Percentiles rank a stretch among this genome's conserved stretches.
Evolutionary conservation across 1,140 invertebrate genomes (phyloP).

Genomic region (Drosophila ohnishii): DNA sequence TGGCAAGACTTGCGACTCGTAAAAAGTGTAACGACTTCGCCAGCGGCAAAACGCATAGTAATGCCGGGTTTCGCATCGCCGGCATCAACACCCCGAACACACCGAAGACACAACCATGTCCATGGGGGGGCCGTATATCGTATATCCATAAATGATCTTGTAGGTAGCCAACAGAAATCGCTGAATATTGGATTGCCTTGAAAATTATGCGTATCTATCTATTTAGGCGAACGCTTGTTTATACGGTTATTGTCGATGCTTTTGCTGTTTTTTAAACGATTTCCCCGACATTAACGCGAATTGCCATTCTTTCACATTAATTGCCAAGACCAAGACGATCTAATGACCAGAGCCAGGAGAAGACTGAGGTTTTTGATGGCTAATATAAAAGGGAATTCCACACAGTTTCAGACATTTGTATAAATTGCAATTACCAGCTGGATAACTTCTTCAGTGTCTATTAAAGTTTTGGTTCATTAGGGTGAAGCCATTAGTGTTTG

Average conservation of each 20-base stretch:
- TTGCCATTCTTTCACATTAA: conserved; percentile 31
- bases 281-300: conserved; percentile 29
- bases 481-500: not conserved
- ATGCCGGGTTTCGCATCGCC: conserved; percentile 24
- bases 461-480: conserved; percentile 35
- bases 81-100: conserved; percentile 40
- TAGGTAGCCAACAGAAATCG: conserved; percentile 67
- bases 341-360: conserved; percentile 9
- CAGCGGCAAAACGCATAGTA: conserved; percentile 40
- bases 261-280: conserved; percentile 32
- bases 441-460: conserved; percentile 19
- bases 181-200: conserved; percentile 44
- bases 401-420: conserved; percentile 13
- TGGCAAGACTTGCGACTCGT: conserved; percentile 50
- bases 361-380: conserved; percentile 14
- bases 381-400: conserved; percentile 34
- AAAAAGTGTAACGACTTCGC: conserved; percentile 75
- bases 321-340: conserved; percentile 7
- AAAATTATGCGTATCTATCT: conserved; percentile 36
- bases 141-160: conserved; percentile 70
- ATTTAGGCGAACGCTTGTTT: conserved; percentile 30
- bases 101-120: conserved; percentile 26
- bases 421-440: conserved; percentile 43
- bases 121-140: conserved; percentile 53
- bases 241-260: conserved; percentile 43